Percentiles rank a stretch among this genome's conserved stretches.
Conservation (phyloP, 2,888 invertebrate genomes). For the Amiota minor region DNA sequence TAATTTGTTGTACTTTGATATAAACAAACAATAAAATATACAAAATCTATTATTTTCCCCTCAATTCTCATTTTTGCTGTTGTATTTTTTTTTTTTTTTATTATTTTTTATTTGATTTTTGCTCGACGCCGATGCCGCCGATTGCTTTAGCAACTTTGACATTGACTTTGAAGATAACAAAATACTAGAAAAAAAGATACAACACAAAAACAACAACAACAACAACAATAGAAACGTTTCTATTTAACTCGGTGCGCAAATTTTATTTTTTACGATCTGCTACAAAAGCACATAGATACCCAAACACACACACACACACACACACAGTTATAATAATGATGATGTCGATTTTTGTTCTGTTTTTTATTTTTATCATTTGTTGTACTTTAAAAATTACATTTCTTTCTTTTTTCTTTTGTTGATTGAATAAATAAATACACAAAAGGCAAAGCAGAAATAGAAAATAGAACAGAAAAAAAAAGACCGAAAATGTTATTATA, state of each 20-base stretch:
- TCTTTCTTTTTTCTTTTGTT: constrained; percentile 20
- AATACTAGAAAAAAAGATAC: constrained; percentile 29
- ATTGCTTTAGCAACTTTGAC: constrained; percentile 53
- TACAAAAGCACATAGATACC: not conserved
- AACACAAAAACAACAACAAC: not conserved
- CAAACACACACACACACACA: too few species aligned
- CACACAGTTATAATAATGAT: not conserved
- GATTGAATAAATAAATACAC: constrained; percentile 23
- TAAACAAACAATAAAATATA: too few species aligned
- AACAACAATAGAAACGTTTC: not conserved
- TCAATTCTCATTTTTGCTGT: too few species aligned
- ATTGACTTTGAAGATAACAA: constrained; percentile 62
- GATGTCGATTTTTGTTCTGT: constrained; percentile 10
- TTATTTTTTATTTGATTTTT: too few species aligned
- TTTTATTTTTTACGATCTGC: constrained; percentile 21
- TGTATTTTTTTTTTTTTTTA: too few species aligned
- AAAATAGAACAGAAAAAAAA: too few species aligned
- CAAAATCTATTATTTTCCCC: too few species aligned
- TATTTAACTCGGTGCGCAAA: constrained; percentile 2
- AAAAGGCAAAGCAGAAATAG: too few species aligned
- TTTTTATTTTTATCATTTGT: not conserved
- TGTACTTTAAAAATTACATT: constrained; percentile 51
- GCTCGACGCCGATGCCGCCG: too few species aligned
- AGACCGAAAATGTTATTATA: too few species aligned
- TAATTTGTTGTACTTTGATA: too few species aligned